Evolutionary conservation across 2,113 vertebrate genomes (phyloP).

Genomic region (Nanger granti): DNA sequence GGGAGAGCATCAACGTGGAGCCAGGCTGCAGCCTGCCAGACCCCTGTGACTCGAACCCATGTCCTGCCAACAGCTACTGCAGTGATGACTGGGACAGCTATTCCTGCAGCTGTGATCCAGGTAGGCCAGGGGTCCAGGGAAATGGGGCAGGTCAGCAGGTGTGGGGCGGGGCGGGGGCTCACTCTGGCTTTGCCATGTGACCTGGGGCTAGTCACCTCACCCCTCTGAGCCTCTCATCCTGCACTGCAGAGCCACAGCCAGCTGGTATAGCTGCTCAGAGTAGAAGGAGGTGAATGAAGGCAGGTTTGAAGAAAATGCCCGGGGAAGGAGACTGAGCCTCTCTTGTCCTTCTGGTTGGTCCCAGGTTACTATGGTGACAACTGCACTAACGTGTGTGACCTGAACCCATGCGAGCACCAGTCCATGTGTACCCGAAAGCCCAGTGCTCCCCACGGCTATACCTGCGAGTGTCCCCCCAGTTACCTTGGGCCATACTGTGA

Average conservation of each 20-base stretch:
- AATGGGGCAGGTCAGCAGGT: not conserved
- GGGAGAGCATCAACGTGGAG: slow-evolving; percentile 84
- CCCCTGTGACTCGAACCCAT: slow-evolving; percentile 89
- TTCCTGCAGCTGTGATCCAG: slow-evolving; percentile 89
- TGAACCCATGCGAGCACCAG: slow-evolving; percentile 92
- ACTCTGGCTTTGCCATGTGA: not conserved
- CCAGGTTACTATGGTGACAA: slow-evolving; percentile 91
- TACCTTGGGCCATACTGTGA: slow-evolving; percentile 94
- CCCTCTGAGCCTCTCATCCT: not conserved
- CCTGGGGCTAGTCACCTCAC: not conserved
- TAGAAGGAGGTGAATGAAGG: not conserved
- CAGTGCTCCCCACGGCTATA: slow-evolving; percentile 83
- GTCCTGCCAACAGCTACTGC: slow-evolving; percentile 90
- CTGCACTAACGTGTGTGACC: slow-evolving; percentile 88
- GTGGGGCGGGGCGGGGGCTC: accelerated
- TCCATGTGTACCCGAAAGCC: slow-evolving; percentile 83
- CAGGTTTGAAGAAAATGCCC: not conserved
- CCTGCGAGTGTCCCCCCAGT: slow-evolving; percentile 87
- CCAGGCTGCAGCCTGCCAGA: slow-evolving; percentile 87
- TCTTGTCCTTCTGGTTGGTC: not conserved
- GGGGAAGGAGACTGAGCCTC: not conserved
- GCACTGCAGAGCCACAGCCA: not conserved
- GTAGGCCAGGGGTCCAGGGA: slow-evolving; percentile 69
- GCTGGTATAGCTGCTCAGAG: not conserved
- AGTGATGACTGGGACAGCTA: slow-evolving; percentile 89